phyloP scores from a whole-genome alignment of 2,888 invertebrate genomes.

The Psococerastis gibbosa region DNA sequence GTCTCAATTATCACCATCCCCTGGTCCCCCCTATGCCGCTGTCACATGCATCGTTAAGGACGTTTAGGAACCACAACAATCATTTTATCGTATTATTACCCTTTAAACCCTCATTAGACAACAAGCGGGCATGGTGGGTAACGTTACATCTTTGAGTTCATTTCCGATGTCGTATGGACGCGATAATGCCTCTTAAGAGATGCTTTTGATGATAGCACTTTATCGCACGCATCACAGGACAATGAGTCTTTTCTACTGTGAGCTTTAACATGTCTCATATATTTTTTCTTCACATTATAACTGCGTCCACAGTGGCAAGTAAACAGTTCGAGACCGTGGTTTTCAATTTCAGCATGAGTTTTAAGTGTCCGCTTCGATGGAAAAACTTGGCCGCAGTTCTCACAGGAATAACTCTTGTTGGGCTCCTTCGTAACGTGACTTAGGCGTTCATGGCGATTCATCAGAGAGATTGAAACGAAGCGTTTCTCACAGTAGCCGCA shows the following conservation, averaged over 20 bases:
- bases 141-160: too few species aligned
- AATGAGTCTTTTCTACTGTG: background rate
- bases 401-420: background rate
- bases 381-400: background rate
- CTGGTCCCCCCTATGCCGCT: too few species aligned
- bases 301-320: conserved; percentile 1
- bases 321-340: background rate
- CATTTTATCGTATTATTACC: too few species aligned
- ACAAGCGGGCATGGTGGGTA: too few species aligned
- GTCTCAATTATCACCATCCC: too few species aligned
- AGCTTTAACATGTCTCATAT: background rate
- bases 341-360: background rate
- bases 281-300: background rate
- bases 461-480: conserved; percentile 12
- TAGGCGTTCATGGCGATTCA: conserved; percentile 10
- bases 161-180: too few species aligned
- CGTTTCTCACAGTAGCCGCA: conserved; percentile 12
- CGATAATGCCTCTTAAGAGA: background rate
- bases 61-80: too few species aligned
- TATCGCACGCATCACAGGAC: background rate
- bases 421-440: background rate
- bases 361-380: background rate
- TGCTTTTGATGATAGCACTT: conserved; percentile 1
- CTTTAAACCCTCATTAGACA: too few species aligned
- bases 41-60: too few species aligned